Evolutionary conservation across 2,797 vertebrate species (phyloP).

Genomic region (Alcedo atthis): DNA sequence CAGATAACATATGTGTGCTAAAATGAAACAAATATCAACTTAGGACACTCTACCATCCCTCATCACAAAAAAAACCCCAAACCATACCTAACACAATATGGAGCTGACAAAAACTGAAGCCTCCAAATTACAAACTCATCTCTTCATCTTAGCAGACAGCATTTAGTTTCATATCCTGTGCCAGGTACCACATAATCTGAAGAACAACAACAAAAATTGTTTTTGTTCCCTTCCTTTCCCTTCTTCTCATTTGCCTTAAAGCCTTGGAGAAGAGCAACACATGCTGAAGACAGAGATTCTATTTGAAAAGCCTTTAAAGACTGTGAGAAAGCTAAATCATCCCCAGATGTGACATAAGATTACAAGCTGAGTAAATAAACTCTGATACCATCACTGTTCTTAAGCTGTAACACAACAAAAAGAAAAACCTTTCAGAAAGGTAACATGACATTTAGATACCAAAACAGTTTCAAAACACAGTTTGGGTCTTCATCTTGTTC

Average conservation of each 20-base stretch:
- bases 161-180: not conserved
- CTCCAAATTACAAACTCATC: not conserved
- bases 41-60: not conserved
- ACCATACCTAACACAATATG: not conserved
- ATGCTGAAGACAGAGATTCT: not conserved
- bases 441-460: not conserved
- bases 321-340: not conserved
- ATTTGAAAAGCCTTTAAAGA: not conserved
- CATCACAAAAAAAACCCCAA: not conserved
- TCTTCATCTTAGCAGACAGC: not conserved
- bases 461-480: not conserved
- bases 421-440: not conserved
- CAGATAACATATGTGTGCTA: not conserved
- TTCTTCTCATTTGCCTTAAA: not conserved
- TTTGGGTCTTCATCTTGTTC: not conserved
- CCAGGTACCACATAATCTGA: not conserved
- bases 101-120: not conserved
- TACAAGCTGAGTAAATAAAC: not conserved
- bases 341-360: not conserved
- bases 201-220: not conserved
- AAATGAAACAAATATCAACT: not conserved
- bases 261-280: not conserved
- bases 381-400: not conserved
- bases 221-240: not conserved
- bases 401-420: not conserved